Conservation (phyloP, 2,113 vertebrate species). For the Cephalopholis sonnerati region DNA sequence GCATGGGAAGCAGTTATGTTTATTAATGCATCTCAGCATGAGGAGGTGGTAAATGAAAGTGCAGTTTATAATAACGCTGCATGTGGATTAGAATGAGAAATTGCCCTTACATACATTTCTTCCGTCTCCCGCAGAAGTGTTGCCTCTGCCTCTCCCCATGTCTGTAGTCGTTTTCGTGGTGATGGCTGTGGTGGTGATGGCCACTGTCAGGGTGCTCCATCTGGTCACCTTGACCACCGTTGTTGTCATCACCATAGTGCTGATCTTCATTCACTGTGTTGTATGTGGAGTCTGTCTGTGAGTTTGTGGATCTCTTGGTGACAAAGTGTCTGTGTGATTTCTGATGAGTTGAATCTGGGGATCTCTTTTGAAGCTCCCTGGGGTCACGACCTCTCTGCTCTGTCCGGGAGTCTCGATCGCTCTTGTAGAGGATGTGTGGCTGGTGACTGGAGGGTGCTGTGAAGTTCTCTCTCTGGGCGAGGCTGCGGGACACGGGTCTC, state of each 20-base stretch:
- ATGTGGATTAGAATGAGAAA: conserved; percentile 54
- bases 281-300: background rate
- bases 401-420: conserved; percentile 54
- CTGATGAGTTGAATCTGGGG: conserved; percentile 12
- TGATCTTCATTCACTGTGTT: conserved; percentile 29
- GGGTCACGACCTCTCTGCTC: conserved; percentile 3
- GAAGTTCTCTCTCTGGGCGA: conserved; percentile 74
- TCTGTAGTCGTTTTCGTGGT: conserved; percentile 42
- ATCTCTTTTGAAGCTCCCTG: conserved; percentile 40
- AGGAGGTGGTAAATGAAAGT: background rate
- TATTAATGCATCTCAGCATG: background rate
- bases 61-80: background rate
- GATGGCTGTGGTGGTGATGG: conserved; percentile 29
- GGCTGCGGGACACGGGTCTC: conserved; percentile 84
- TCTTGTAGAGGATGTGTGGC: conserved; percentile 91
- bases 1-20: background rate
- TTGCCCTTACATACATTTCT: conserved; percentile 94
- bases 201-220: conserved; percentile 5
- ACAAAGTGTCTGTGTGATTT: conserved; percentile 9
- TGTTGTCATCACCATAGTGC: background rate
- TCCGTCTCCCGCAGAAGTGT: conserved; percentile 93
- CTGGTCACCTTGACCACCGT: conserved; percentile 16
- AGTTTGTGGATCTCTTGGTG: conserved; percentile 29
- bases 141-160: conserved; percentile 78
- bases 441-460: conserved; percentile 73